Percentiles rank a stretch among this genome's conserved stretches.
Evolutionary conservation across 2,888 invertebrate genomes (phyloP).

Genomic region (Harpagoxenus sublaevis): DNA sequence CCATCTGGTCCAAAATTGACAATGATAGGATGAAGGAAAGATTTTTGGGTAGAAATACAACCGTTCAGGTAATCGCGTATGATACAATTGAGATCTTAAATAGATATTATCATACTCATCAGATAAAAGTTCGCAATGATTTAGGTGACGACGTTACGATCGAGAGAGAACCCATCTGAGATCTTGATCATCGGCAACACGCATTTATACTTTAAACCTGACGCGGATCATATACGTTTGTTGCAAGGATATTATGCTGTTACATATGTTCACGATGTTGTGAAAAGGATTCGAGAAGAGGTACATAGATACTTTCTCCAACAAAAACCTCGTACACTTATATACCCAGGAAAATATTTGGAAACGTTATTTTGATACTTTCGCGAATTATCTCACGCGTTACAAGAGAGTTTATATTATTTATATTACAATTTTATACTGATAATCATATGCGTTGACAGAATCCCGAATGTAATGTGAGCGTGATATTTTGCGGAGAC

Average conservation of each 20-base stretch:
- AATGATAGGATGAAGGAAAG: slow-evolving; percentile 89
- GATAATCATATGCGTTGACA: slow-evolving; percentile 70
- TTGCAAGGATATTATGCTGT: slow-evolving; percentile 93
- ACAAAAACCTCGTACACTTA: background rate
- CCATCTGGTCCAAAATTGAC: slow-evolving; percentile 89
- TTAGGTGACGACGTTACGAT: slow-evolving; percentile 88
- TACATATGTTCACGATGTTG: slow-evolving; percentile 90
- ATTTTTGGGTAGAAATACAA: slow-evolving; percentile 90
- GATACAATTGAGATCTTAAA: background rate
- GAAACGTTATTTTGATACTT: background rate
- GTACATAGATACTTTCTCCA: slow-evolving; percentile 70
- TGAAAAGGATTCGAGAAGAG: slow-evolving; percentile 85
- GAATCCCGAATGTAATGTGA: slow-evolving; percentile 87
- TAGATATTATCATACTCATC: background rate
- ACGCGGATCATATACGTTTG: slow-evolving; percentile 95
- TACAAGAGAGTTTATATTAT: background rate
- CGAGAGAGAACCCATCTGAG: slow-evolving; percentile 88
- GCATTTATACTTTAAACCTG: slow-evolving; percentile 97
- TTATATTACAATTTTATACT: background rate
- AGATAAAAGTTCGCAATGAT: slow-evolving; percentile 10
- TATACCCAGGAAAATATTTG: background rate
- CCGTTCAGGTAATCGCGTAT: slow-evolving; percentile 87
- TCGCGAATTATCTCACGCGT: background rate
- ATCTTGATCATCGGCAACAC: slow-evolving; percentile 93
- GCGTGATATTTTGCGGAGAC: slow-evolving; percentile 95